Base-by-base conservation (phyloP, 1,140 invertebrate species). In the Pararge aegeria region DNA sequence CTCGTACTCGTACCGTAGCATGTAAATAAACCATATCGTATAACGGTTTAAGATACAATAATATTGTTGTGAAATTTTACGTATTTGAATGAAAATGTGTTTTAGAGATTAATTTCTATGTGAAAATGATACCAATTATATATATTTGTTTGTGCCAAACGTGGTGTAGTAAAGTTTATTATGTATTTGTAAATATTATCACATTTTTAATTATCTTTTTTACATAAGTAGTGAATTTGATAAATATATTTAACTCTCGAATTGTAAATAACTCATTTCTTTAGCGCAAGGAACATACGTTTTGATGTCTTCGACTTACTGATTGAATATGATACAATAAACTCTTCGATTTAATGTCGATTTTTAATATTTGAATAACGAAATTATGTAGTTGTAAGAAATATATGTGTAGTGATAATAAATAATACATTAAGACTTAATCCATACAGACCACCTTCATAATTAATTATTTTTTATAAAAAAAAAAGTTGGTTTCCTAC, bases 1-100 rank as follows among this genome's bases (percentile, higher is more conserved):
- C 2, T 20, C 42, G 42, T 46, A 10, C 16, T 42, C 38, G 38
- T 42, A 42, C 16, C 16, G 42, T 62, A 56, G 60, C 48, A 29
- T 58, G 61, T 64, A 64, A 64, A 64, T 64, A 64, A 55, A 64
- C 44, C 61, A 64, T 64, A 64, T 64, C 61, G 58, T 61, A 49
- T 54, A 54, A 49, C 58, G 51, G 51, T 58, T 54, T 62, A 62
- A 54, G 55, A 20, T 64, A 58, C 54, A 63, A 63, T 63, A 57
- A 54, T 62, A 38, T 52, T 52, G 48, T 62, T 62, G 60, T 62
- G 60, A 56, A 49, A 24, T 51, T 55, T 56, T 20, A 38, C 18
- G 10, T 55, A 10, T 56, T 48, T 56, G 24, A 27, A n/a, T n/a
- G n/a, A 61, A 46, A 20, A 46, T 44, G 34, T 42, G 40, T 56